Conservation (phyloP, 2,113 vertebrate genomes). For the Platycercus adscitus region DNA sequence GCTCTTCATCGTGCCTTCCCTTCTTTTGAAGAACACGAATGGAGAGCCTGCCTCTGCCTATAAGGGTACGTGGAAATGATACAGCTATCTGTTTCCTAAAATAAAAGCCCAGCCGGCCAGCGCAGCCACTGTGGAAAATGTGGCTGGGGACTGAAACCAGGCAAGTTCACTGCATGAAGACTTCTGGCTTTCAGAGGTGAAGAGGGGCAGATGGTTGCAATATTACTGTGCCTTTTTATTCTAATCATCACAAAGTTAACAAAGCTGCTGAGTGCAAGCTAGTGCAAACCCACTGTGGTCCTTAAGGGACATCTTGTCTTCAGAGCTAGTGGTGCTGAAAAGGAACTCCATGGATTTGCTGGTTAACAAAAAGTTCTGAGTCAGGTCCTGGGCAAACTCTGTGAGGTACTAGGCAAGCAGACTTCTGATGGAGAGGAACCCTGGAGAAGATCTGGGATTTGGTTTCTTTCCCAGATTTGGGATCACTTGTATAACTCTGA, state of each 20-base stretch:
- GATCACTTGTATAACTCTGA: not conserved
- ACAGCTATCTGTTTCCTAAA: conserved; percentile 71
- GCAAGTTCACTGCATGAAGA: not conserved
- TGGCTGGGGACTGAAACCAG: conserved; percentile 62
- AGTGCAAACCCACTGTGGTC: not conserved
- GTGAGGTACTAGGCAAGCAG: not conserved
- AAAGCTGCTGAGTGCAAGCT: not conserved
- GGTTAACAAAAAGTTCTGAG: not conserved
- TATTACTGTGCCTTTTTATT: not conserved
- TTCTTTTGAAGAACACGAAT: conserved; percentile 62
- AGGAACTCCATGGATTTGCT: not conserved
- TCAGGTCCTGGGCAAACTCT: not conserved
- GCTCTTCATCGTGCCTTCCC: conserved; percentile 73
- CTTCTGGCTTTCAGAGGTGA: not conserved
- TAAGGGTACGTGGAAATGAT: conserved; percentile 66
- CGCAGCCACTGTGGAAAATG: not conserved
- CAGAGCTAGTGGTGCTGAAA: not conserved
- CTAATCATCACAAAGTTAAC: not conserved
- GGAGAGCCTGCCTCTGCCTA: conserved; percentile 38
- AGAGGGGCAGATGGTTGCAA: not conserved
- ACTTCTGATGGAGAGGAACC: not conserved
- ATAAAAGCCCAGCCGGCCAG: conserved; percentile 47
- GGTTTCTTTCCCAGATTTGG: not conserved
- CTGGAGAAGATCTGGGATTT: not conserved
- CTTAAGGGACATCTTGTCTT: not conserved